Evolutionary conservation across 2,113 vertebrate genomes (phyloP).

Genomic region (Athene noctua): DNA sequence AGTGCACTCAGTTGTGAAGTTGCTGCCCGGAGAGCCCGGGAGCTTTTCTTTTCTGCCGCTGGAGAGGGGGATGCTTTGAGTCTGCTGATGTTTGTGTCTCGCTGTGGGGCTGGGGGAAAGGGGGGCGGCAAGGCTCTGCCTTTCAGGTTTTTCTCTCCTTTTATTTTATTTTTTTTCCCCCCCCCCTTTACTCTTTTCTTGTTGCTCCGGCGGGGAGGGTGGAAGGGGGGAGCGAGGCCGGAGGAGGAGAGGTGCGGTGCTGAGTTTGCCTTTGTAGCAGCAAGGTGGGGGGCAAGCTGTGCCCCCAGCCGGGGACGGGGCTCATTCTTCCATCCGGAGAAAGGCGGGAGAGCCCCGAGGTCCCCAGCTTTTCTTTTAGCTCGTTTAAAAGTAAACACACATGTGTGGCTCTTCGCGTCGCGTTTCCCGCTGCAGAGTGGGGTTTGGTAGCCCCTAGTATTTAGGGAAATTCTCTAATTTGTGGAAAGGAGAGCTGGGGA

Average conservation of each 20-base stretch:
- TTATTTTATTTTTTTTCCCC: not conserved
- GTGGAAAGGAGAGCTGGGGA: fast-evolving
- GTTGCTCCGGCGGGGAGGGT: not conserved
- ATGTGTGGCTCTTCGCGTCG: not conserved
- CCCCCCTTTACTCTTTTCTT: not conserved
- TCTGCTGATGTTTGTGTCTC: slow-evolving; percentile 43
- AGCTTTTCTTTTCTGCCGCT: slow-evolving; percentile 64
- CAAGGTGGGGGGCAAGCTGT: not conserved
- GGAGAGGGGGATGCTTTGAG: slow-evolving; percentile 58
- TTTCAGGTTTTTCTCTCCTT: slow-evolving; percentile 8
- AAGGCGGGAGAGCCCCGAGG: not conserved
- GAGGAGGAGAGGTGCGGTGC: slow-evolving; percentile 9
- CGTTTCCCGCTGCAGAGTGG: fast-evolving
- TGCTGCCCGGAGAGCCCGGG: slow-evolving; percentile 56
- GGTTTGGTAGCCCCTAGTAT: not conserved
- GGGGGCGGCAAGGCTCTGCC: not conserved
- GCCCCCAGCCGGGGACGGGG: not conserved
- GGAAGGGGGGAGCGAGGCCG: not conserved
- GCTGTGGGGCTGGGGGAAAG: slow-evolving; percentile 29
- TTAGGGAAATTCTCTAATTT: not conserved
- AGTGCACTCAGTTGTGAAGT: slow-evolving; percentile 68
- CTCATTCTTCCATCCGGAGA: not conserved
- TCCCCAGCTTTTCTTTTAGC: not conserved
- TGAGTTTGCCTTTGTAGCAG: slow-evolving; percentile 50
- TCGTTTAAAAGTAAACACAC: not conserved